These are phyloP conservation scores for Cactoblastis cactorum DNA, from an alignment of 2,888 invertebrate species.

Conservation along the genomic window DNA sequence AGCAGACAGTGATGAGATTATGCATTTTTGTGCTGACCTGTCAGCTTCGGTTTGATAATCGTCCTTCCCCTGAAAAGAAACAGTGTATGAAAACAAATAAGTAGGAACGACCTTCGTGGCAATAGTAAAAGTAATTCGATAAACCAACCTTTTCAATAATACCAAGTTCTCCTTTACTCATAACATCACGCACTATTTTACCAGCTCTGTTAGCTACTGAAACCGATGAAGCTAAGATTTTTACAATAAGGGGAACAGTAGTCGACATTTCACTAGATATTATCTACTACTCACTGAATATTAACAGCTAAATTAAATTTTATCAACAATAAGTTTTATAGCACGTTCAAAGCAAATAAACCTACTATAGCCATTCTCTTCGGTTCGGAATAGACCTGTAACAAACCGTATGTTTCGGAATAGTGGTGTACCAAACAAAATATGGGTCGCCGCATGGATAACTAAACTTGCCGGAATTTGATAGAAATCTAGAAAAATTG, in stretches of 20 bases:
- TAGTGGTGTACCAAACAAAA: no score
- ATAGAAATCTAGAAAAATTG: no score
- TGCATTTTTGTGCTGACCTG: conserved; percentile 95
- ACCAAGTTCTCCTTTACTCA: conserved; percentile 92
- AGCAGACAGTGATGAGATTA: conserved; percentile 90
- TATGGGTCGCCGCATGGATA: no score
- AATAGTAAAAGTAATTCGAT: neutral
- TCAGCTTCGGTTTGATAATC: conserved; percentile 99
- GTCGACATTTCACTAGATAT: conserved; percentile 74
- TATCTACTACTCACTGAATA: no score
- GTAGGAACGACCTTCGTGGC: neutral
- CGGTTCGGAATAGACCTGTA: no score
- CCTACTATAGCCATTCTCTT: no score
- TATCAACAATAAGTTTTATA: no score
- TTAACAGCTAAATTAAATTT: no score
- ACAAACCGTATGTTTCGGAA: no score
- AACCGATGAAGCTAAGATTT: conserved; percentile 88
- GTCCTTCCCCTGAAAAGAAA: conserved; percentile 84
- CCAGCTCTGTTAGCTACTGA: conserved; percentile 91
- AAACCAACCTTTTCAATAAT: conserved; percentile 91
- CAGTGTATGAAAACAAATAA: neutral
- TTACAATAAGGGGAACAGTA: conserved; percentile 82
- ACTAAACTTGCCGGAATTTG: no score
- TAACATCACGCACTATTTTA: conserved; percentile 93
- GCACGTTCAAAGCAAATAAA: no score